These are phyloP conservation scores for Myopa testacea DNA, from an alignment of 2,888 invertebrate species.

Conservation along the genomic window DNA sequence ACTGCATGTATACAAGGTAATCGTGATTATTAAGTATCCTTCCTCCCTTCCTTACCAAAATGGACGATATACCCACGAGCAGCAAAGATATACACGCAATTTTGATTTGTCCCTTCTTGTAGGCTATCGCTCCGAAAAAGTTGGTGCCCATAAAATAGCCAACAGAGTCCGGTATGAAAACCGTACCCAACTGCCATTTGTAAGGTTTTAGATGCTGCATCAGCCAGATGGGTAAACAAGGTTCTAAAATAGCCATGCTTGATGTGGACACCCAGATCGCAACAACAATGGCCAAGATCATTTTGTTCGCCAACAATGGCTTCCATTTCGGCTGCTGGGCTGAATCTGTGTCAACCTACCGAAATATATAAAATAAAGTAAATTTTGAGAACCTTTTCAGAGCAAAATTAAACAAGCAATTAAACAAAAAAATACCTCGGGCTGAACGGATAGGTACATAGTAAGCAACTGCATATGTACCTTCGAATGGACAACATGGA, in stretches of 20 bases:
- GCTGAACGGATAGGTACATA: slow-evolving; percentile 63
- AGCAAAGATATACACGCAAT: slow-evolving; percentile 75
- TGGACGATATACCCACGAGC: slow-evolving; percentile 74
- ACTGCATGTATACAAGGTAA: background rate
- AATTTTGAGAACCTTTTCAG: background rate
- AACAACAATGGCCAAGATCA: slow-evolving; percentile 74
- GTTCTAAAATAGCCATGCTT: slow-evolving; percentile 85
- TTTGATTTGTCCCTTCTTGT: slow-evolving; percentile 75
- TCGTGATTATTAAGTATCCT: background rate
- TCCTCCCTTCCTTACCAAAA: slow-evolving; percentile 70
- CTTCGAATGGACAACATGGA: slow-evolving; percentile 45
- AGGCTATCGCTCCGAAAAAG: slow-evolving; percentile 78
- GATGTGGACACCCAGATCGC: slow-evolving; percentile 84
- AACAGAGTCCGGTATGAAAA: slow-evolving; percentile 87
- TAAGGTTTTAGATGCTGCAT: slow-evolving; percentile 69
- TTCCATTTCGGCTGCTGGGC: slow-evolving; percentile 69
- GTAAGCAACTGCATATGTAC: slow-evolving; percentile 61
- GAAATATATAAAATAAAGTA: background rate
- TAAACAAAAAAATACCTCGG: slow-evolving; percentile 51
- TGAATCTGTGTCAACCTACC: slow-evolving; percentile 48
- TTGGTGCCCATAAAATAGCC: slow-evolving; percentile 87
- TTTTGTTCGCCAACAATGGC: slow-evolving; percentile 73
- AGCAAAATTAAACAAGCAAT: background rate
- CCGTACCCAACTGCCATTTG: slow-evolving; percentile 81
- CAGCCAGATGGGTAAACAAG: slow-evolving; percentile 86